A percentile compares a stretch with the other conserved stretches of the same genome.
Evolutionary conservation across 1,140 invertebrate species (phyloP).

Genomic region (Ditylenchus dipsaci): DNA sequence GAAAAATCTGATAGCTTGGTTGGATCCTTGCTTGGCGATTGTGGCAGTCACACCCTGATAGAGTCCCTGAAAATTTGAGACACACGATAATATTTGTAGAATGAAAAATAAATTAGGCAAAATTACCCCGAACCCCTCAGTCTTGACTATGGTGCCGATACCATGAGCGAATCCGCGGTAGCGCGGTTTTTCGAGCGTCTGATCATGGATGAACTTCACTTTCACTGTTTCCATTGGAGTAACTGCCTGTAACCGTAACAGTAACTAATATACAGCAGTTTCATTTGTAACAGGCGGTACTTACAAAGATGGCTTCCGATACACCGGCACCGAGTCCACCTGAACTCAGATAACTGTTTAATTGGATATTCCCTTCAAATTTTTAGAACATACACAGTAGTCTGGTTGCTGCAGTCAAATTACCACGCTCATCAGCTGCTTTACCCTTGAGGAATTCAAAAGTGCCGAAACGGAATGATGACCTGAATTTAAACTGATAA

Average conservation of each 20-base stretch:
- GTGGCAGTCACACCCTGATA: constrained; percentile 93
- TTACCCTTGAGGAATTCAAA: constrained; percentile 85
- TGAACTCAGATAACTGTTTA: neutral
- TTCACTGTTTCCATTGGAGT: constrained; percentile 99
- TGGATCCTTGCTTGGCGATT: constrained; percentile 93
- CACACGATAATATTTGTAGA: constrained; percentile 10
- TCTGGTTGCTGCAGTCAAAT: constrained; percentile 71
- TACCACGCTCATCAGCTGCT: constrained; percentile 73
- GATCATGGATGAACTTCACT: constrained; percentile 98
- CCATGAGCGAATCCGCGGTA: constrained; percentile 91
- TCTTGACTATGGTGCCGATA: constrained; percentile 76
- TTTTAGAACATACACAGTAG: constrained; percentile 62
- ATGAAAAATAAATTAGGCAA: constrained; percentile 4
- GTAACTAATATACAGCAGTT: neutral
- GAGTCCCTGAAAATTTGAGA: constrained; percentile 71
- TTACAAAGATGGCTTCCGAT: constrained; percentile 77
- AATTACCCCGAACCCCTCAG: constrained; percentile 67
- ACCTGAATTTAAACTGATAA: too few species aligned
- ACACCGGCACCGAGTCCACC: constrained; percentile 89
- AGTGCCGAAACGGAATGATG: constrained; percentile 76
- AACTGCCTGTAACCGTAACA: constrained; percentile 66
- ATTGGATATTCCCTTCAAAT: neutral
- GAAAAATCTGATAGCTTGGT: constrained; percentile 96
- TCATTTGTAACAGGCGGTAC: neutral
- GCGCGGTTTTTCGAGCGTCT: constrained; percentile 76